phyloP scores from a whole-genome alignment of 1,140 invertebrate genomes.

The Diorhabda elongata region DNA sequence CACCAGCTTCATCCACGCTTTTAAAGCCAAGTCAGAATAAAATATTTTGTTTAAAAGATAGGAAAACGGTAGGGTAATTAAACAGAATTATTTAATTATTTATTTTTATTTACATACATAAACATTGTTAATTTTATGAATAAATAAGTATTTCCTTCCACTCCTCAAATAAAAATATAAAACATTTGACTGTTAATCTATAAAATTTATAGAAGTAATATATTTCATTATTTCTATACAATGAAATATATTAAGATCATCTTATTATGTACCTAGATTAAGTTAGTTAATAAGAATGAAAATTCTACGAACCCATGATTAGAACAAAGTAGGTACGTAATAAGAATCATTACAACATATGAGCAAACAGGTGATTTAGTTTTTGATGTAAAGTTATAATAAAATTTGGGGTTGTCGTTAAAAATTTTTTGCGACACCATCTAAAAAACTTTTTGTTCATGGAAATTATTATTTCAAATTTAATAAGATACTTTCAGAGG shows the following conservation, averaged over 20 bases:
- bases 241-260: background rate
- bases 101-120: background rate
- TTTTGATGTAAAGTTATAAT: background rate
- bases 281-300: background rate
- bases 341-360: background rate
- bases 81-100: too few species aligned
- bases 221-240: background rate
- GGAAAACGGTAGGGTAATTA: too few species aligned
- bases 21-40: too few species aligned
- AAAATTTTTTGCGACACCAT: background rate
- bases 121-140: conserved; percentile 1
- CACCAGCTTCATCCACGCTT: too few species aligned
- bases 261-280: background rate
- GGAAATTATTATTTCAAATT: too few species aligned
- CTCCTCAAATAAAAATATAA: background rate
- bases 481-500: too few species aligned
- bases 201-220: background rate
- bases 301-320: background rate
- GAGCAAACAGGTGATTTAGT: background rate
- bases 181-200: background rate
- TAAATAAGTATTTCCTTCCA: conserved; percentile 2
- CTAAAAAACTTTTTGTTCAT: too few species aligned
- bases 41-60: too few species aligned
- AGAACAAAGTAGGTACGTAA: background rate
- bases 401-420: background rate